A percentile compares a stretch with the other conserved stretches of the same genome.
These are phyloP conservation scores for Apoderus coryli DNA, from an alignment of 2,888 invertebrate genomes.

Conservation along the genomic window DNA sequence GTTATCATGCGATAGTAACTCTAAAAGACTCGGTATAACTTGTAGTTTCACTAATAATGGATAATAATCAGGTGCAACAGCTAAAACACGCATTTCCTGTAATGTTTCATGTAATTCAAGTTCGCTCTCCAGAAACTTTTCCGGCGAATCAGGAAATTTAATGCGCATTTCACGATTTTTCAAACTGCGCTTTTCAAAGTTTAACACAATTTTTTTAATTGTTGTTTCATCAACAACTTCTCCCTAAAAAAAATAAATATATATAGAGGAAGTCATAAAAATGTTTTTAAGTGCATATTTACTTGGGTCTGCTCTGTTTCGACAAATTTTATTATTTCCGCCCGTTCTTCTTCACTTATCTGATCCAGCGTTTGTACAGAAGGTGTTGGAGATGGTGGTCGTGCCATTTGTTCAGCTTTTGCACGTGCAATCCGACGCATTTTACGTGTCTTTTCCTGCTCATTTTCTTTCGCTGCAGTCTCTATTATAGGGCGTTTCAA, in stretches of 20 bases:
- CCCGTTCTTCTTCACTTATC: constrained; percentile 53
- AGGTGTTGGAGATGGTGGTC: constrained; percentile 32
- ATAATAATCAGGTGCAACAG: constrained; percentile 92
- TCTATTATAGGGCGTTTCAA: constrained; percentile 55
- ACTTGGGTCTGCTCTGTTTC: constrained; percentile 70
- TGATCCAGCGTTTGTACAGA: constrained; percentile 37
- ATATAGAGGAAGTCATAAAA: constrained; percentile 2
- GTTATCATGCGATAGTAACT: constrained; percentile 90
- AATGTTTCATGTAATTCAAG: constrained; percentile 55
- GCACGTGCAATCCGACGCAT: constrained; percentile 43
- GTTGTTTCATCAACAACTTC: constrained; percentile 78
- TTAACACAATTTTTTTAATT: constrained; percentile 74
- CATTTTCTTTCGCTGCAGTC: constrained; percentile 50
- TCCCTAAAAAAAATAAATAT: constrained; percentile 37
- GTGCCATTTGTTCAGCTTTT: constrained; percentile 36
- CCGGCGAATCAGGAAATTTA: constrained; percentile 92
- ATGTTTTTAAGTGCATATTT: constrained; percentile 13
- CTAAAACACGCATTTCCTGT: constrained; percentile 83
- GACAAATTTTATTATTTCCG: constrained; percentile 69
- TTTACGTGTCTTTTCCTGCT: constrained; percentile 47
- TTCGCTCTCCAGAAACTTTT: constrained; percentile 98
- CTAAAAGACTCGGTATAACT: constrained; percentile 79
- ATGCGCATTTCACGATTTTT: constrained; percentile 97
- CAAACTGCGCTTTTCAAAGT: constrained; percentile 87
- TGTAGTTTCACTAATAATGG: constrained; percentile 79